These are phyloP conservation scores for Solenodon paradoxus DNA, from an alignment of 2,113 vertebrate species.

Conservation along the genomic window DNA sequence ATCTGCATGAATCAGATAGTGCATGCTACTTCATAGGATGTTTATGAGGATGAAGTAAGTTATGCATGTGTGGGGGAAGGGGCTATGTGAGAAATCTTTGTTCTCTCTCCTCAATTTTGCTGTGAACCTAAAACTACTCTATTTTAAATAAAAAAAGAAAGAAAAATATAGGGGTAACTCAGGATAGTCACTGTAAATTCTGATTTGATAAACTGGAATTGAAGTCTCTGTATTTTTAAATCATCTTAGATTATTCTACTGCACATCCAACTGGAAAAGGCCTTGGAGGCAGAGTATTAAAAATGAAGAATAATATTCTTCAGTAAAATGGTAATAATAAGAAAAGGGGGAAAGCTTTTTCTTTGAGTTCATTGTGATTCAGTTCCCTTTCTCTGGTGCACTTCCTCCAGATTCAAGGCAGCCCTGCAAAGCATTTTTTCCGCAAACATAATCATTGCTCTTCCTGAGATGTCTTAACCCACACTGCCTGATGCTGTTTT, in stretches of 20 bases:
- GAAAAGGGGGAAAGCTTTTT: no score
- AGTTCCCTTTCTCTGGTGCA: no score
- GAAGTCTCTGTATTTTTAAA: background rate
- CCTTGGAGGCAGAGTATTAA: background rate
- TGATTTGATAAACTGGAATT: background rate
- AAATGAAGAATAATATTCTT: background rate
- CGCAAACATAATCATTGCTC: background rate
- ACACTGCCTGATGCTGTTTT: background rate
- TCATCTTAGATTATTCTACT: background rate
- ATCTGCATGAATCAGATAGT: background rate
- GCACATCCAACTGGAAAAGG: background rate
- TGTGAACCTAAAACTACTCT: background rate
- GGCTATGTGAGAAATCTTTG: background rate
- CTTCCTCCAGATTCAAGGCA: background rate
- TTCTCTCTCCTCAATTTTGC: background rate
- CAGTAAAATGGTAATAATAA: background rate
- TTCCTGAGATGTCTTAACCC: background rate
- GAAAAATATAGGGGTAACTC: background rate
- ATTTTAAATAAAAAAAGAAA: background rate
- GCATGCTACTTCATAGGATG: background rate
- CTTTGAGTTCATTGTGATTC: background rate
- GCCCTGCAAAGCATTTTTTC: background rate
- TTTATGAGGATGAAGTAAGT: background rate
- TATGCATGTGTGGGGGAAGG: accelerated
- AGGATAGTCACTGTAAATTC: background rate